Percentiles rank a stretch among this genome's conserved stretches.
Evolutionary conservation across 1,140 invertebrate genomes (phyloP).

Genomic region (Babylonia areolata): DNA sequence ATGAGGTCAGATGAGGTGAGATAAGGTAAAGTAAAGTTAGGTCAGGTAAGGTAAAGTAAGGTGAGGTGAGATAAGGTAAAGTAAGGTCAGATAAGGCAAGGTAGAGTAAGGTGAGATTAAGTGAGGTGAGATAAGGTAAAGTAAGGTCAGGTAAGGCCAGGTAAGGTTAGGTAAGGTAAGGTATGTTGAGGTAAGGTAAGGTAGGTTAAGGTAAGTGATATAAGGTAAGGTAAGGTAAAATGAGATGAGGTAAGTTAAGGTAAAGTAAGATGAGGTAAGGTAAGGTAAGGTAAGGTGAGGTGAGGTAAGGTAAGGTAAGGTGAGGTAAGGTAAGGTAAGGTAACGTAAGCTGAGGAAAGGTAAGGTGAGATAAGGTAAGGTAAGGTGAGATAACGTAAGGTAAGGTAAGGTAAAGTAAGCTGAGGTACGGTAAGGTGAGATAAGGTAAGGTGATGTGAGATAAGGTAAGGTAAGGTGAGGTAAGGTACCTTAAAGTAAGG

Average conservation of each 20-base stretch:
- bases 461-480: not conserved
- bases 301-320: not conserved
- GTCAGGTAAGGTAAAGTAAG: too few species aligned
- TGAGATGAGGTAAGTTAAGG: not conserved
- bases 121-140: too few species aligned
- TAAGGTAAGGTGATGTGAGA: too few species aligned
- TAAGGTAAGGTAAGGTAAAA: not conserved
- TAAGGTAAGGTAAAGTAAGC: not conserved
- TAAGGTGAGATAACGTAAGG: not conserved
- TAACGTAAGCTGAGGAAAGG: not conserved
- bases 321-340: not conserved
- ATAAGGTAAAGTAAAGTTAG: too few species aligned
- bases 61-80: too few species aligned
- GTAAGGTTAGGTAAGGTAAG: not conserved
- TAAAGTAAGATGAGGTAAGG: not conserved
- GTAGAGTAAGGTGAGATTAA: too few species aligned
- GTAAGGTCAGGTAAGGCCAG: too few species aligned
- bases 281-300: not conserved
- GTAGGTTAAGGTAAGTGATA: too few species aligned
- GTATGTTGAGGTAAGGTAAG: constrained; percentile 11
- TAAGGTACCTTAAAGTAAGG: not conserved
- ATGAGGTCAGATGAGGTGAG: too few species aligned
- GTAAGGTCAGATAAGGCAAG: too few species aligned
- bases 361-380: not conserved
- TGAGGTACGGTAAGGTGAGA: not conserved